Base-by-base conservation (phyloP, 2,113 vertebrate species). In the Acanthisitta chloris region DNA sequence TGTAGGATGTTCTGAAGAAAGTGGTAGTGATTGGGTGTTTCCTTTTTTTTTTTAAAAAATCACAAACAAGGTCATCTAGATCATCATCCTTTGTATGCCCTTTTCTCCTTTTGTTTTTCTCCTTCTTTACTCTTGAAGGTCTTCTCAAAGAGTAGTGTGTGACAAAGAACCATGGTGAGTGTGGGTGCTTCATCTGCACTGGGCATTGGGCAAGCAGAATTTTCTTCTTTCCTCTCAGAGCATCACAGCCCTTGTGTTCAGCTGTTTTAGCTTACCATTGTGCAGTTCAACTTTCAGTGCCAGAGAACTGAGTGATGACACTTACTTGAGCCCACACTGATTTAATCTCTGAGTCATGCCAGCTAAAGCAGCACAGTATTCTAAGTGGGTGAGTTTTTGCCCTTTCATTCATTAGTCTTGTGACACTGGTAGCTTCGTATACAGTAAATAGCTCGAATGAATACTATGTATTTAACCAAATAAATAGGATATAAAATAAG, bases 401-500 rank as follows among this genome's bases (percentile, higher is more conserved):
- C 43, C 64, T 81, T 76, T 58, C 9, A 6, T 72, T 42, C 49
- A 33, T 91, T 83, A 49, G 31, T 69, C 49, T 81, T 77, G 24
- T 76, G 84, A 90, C 42, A 34, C 26, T 62, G 49, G 46, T 85
- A 42, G 29, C 62, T 94, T 91, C 1, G 0, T 57, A 10, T 17
- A 10, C 13, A 52, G 61, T 51, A 67, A 88, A 52, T 52, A 34
- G 14, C 36, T 91, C 1, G 0, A 58, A 62, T n/a, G 23, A 86
- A 13, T 49, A 12, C 46, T 62, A 0, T 51, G n/a, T 46, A 4
- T 61, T 64, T 77, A 61, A 29, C 33, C 0, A 0, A 33, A 8
- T 42, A 54, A 85, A 19, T 33, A 23, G 46, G 29, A 8, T 87
- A n/a, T 49, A 29, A 82, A 92, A 12, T 24, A 81, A 84, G 25